Evolutionary conservation across 2,888 invertebrate genomes (phyloP), one percentile per base, ranked within the genome.

Genomic region (Nymphalis polychloros): DNA sequence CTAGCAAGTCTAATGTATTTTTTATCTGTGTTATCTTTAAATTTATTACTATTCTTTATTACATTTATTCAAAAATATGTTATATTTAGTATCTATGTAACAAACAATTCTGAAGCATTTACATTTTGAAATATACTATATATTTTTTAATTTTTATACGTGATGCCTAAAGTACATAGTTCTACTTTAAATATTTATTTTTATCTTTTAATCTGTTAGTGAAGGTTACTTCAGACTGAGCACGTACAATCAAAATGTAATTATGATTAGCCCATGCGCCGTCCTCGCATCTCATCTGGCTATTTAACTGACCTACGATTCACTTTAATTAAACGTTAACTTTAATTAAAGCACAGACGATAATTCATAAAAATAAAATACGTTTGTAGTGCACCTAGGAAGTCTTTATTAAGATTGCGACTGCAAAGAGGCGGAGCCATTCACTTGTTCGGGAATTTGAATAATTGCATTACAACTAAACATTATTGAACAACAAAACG

Each of bases 331-430:
- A 89, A 91, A 89, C 80, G 82, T 82, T 84, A 85, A 84, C 85
- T 89, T 89, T 86, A 89, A 90, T 90, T 90, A 89, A 87, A 83
- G 77, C 76, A 73, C 79, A 75, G 77, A 77, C 78, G 78, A 84
- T 85, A 84, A 82, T 84, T 86, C 82, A 86, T 88, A 85, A 86
- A 88, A 87, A 89, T 84, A 86, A 87, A 86, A 86, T 82, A 84
- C 80, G 75, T 83, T 81, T 83, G 81, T 81, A 70, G 59, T 70
- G 83, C 83, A 88, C 77, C 88, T 91, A 92, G 91, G 91, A 92
- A 92, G 89, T 90, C 89, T 92, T 91, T 89, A 92, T 90, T 90
- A 87, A 90, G 86, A 90, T 90, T 90, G 87, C 86, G 84, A 92
- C 85, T 87, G 87, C 86, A 84, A 91, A 92, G 86, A 85, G 92